These are phyloP conservation scores for Linhomoeus sp. DNA, from an alignment of 2,888 invertebrate species.

Conservation along the genomic window DNA sequence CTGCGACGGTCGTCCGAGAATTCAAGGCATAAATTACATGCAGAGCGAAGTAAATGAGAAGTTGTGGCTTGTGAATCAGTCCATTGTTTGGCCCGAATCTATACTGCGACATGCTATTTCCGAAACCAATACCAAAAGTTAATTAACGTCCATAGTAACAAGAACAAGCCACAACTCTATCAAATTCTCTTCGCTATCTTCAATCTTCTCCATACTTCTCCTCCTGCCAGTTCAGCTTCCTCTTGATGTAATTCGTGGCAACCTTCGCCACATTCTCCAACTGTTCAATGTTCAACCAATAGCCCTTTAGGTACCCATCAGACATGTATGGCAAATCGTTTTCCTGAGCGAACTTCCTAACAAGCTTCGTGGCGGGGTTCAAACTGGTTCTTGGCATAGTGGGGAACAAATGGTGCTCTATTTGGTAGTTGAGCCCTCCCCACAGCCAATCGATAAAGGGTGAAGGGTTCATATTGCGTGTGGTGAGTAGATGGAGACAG, in stretches of 20 bases:
- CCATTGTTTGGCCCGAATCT: too few species aligned
- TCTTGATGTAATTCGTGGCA: too few species aligned
- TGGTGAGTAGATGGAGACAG: conserved; percentile 22
- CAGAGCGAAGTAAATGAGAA: too few species aligned
- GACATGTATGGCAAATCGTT: conserved; percentile 24
- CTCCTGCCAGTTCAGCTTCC: too few species aligned
- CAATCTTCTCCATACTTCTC: too few species aligned
- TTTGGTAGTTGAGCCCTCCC: conserved; percentile 24
- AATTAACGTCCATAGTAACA: too few species aligned
- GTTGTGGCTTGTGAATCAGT: too few species aligned
- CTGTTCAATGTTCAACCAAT: conserved; percentile 15
- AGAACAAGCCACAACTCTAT: too few species aligned
- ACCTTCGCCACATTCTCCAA: conserved; percentile 20
- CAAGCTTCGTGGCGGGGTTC: conserved; percentile 19
- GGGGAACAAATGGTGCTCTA: conserved; percentile 23
- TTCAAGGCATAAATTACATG: too few species aligned
- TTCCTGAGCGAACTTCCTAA: conserved; percentile 18
- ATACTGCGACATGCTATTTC: too few species aligned
- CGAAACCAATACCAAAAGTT: conserved; percentile 5
- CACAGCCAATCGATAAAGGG: conserved; percentile 21
- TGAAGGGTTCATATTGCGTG: conserved; percentile 20
- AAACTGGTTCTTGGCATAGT: conserved; percentile 23
- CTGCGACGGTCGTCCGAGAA: too few species aligned
- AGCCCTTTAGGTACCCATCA: conserved; percentile 24
- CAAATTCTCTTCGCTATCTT: conserved; percentile 13